Percentiles rank a stretch among this genome's conserved stretches.
phyloP scores from a whole-genome alignment of 2,888 invertebrate species.

The Lepidochrysops patricia region DNA sequence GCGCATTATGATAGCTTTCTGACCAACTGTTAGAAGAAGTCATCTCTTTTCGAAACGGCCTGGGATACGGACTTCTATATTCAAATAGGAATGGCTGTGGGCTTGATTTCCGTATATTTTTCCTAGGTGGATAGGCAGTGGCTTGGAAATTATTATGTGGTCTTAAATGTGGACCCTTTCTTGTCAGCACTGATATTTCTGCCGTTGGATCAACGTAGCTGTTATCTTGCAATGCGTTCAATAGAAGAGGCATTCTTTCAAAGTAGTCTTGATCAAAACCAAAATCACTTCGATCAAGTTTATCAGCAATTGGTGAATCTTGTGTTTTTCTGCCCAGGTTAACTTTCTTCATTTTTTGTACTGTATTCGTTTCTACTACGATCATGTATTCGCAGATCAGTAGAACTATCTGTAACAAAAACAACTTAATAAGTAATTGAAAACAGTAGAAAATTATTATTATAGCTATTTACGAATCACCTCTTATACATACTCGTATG shows the following conservation, averaged over 20 bases:
- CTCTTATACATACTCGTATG: too few relatives aligned
- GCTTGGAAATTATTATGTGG: slow-evolving; percentile 28
- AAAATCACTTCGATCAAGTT: slow-evolving; percentile 54
- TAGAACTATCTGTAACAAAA: slow-evolving; percentile 62
- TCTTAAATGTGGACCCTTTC: slow-evolving; percentile 22
- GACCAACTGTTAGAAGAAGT: slow-evolving; percentile 56
- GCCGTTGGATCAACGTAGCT: slow-evolving; percentile 43
- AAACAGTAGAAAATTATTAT: too few relatives aligned
- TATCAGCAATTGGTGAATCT: slow-evolving; percentile 52
- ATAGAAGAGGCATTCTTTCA: slow-evolving; percentile 62
- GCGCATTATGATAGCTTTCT: slow-evolving; percentile 59
- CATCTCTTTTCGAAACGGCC: slow-evolving; percentile 49
- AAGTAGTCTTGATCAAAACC: slow-evolving; percentile 65
- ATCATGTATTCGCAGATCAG: slow-evolving; percentile 68
- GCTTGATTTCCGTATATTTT: slow-evolving; percentile 50
- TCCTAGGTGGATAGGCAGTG: slow-evolving; percentile 30
- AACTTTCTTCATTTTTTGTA: slow-evolving; percentile 45
- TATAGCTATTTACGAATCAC: too few relatives aligned
- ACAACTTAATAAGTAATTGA: slow-evolving; percentile 11
- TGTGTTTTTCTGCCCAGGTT: slow-evolving; percentile 31
- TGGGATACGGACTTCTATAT: slow-evolving; percentile 51
- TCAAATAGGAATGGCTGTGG: slow-evolving; percentile 70
- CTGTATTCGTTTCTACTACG: slow-evolving; percentile 61
- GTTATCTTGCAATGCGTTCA: slow-evolving; percentile 64
- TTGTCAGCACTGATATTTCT: slow-evolving; percentile 30